These are phyloP conservation scores for Hydrotaea cyrtoneurina DNA, from an alignment of 2,888 invertebrate genomes.

Conservation along the genomic window DNA sequence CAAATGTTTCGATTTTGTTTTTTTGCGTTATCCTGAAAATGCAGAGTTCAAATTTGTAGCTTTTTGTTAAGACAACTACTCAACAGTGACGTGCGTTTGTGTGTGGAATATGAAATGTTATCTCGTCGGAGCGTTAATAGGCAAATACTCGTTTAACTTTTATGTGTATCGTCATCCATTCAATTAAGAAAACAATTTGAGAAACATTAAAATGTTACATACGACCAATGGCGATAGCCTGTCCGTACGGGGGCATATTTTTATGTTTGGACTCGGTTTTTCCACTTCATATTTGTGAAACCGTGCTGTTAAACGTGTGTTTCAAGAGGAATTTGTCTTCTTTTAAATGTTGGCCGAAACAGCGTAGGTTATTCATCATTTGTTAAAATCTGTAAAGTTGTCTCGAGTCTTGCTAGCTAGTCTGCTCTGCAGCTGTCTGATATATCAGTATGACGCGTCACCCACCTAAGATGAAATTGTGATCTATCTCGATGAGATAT, in stretches of 20 bases:
- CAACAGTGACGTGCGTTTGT: slow-evolving; percentile 36
- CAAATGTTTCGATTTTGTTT: slow-evolving; percentile 45
- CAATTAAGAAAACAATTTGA: slow-evolving; percentile 22
- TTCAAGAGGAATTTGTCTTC: too few species aligned
- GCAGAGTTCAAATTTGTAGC: slow-evolving; percentile 29
- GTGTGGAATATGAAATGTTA: slow-evolving; percentile 53
- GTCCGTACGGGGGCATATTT: neutral
- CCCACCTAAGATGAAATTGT: too few species aligned
- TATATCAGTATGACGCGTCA: too few species aligned
- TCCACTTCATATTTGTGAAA: too few species aligned
- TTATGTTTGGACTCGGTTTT: neutral
- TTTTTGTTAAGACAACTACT: slow-evolving; percentile 26
- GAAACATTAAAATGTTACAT: slow-evolving; percentile 14
- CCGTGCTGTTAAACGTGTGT: too few species aligned
- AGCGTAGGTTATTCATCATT: too few species aligned
- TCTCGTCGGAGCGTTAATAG: slow-evolving; percentile 43
- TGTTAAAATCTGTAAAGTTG: too few species aligned
- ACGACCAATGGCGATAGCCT: neutral
- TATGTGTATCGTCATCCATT: slow-evolving; percentile 47
- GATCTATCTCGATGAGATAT: too few species aligned
- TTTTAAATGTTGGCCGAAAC: too few species aligned
- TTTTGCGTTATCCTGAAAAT: neutral
- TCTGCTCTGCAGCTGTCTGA: too few species aligned
- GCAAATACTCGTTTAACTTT: slow-evolving; percentile 56
- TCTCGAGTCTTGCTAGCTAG: too few species aligned